Conservation (phyloP, 1,140 invertebrate genomes). For the Thalassaphorura encarpata region DNA sequence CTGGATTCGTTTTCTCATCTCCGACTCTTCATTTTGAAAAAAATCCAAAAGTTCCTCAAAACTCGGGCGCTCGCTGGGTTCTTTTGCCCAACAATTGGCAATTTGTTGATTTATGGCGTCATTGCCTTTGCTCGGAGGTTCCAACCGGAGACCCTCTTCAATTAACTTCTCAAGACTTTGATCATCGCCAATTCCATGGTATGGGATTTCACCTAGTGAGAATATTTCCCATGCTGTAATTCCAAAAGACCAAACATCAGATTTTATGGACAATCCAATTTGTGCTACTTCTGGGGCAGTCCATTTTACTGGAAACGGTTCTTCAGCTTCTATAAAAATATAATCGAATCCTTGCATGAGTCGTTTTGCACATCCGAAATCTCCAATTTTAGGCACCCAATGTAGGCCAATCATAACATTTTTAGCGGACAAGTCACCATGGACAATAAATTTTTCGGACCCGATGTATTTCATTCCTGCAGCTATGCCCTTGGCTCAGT, state of each 20-base stretch:
- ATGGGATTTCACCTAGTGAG: slow-evolving; percentile 61
- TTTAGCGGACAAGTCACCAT: slow-evolving; percentile 24
- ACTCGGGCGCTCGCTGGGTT: no score
- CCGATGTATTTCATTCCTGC: slow-evolving; percentile 41
- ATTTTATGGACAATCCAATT: slow-evolving; percentile 52
- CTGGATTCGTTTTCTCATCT: no score
- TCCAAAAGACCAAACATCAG: slow-evolving; percentile 73
- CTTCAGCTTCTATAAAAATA: no score
- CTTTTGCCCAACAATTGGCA: no score
- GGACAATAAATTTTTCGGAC: slow-evolving; percentile 31
- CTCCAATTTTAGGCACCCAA: slow-evolving; percentile 17
- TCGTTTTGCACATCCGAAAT: slow-evolving; percentile 24
- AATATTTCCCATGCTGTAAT: slow-evolving; percentile 74
- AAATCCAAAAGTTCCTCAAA: no score
- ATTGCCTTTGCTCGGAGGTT: no score
- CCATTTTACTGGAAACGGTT: background rate
- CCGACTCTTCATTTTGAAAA: no score
- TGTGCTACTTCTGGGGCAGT: background rate
- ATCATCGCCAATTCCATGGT: slow-evolving; percentile 71
- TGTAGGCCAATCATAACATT: slow-evolving; percentile 16
- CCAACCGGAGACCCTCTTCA: no score
- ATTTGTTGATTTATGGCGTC: no score
- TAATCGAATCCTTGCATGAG: slow-evolving; percentile 36
- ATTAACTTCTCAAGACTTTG: no score
- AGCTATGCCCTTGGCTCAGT: background rate